phyloP scores from a whole-genome alignment of 2,797 vertebrate genomes.

The Protonibea diacanthus region DNA sequence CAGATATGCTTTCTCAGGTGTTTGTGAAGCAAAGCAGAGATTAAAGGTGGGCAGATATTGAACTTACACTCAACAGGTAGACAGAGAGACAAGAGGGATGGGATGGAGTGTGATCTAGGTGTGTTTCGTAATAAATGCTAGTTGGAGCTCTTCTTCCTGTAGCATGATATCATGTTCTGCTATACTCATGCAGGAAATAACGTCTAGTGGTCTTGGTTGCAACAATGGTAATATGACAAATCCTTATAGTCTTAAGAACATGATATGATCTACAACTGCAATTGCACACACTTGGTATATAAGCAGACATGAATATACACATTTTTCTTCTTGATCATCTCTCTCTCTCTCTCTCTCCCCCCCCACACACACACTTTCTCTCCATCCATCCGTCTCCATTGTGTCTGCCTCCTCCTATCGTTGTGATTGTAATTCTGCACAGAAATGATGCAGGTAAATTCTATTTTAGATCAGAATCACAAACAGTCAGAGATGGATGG shows the following conservation, averaged over 20 bases:
- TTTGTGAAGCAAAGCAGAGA: neutral
- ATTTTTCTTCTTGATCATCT: neutral
- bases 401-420: slow-evolving; percentile 36
- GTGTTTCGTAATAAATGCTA: slow-evolving; percentile 12
- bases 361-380: neutral
- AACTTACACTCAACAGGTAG: neutral
- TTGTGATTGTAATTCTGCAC: slow-evolving; percentile 58
- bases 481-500: slow-evolving; percentile 65
- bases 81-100: neutral
- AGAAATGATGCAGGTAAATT: slow-evolving; percentile 69
- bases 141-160: neutral
- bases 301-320: neutral
- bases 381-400: slow-evolving; percentile 49
- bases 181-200: neutral
- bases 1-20: neutral
- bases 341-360: neutral
- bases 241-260: neutral
- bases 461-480: slow-evolving; percentile 66
- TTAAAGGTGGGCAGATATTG: neutral
- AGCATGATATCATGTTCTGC: neutral
- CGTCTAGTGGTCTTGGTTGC: neutral
- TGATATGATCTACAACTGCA: neutral
- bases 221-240: neutral
- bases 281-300: neutral
- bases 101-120: neutral